Percentiles rank a stretch among this genome's conserved stretches.
Conservation (phyloP, 2,888 invertebrate genomes). For the Chelonus formosanus region DNA sequence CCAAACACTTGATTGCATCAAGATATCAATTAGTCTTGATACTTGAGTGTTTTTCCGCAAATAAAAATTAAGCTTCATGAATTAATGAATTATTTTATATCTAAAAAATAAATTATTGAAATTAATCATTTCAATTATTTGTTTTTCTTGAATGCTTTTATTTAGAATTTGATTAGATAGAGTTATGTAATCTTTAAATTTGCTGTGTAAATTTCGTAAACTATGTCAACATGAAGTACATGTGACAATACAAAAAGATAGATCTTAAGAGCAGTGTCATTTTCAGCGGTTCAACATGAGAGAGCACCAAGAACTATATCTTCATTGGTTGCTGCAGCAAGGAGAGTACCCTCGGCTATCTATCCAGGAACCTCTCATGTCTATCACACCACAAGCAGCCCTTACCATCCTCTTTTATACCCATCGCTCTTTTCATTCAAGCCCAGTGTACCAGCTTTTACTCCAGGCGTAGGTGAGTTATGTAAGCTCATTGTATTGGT, state of each 20-base stretch:
- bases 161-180: too few species aligned
- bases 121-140: too few species aligned
- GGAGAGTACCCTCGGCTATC: slow-evolving; percentile 61
- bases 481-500: slow-evolving; percentile 3
- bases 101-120: too few species aligned
- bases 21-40: slow-evolving; percentile 61
- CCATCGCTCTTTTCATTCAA: slow-evolving; percentile 61
- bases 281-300: slow-evolving; percentile 89
- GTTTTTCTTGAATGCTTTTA: too few species aligned
- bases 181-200: neutral
- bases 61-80: neutral
- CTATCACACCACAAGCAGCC: slow-evolving; percentile 56
- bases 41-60: neutral
- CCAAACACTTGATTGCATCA: slow-evolving; percentile 62
- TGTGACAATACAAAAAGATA: slow-evolving; percentile 22
- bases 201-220: neutral
- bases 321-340: slow-evolving; percentile 62
- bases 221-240: neutral
- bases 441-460: slow-evolving; percentile 54
- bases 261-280: slow-evolving; percentile 43
- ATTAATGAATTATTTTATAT: too few species aligned
- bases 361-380: slow-evolving; percentile 62
- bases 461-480: slow-evolving; percentile 53
- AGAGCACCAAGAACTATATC: slow-evolving; percentile 76
- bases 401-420: slow-evolving; percentile 61